phyloP scores from a whole-genome alignment of 1,140 invertebrate species.

The Nylanderia fulva region DNA sequence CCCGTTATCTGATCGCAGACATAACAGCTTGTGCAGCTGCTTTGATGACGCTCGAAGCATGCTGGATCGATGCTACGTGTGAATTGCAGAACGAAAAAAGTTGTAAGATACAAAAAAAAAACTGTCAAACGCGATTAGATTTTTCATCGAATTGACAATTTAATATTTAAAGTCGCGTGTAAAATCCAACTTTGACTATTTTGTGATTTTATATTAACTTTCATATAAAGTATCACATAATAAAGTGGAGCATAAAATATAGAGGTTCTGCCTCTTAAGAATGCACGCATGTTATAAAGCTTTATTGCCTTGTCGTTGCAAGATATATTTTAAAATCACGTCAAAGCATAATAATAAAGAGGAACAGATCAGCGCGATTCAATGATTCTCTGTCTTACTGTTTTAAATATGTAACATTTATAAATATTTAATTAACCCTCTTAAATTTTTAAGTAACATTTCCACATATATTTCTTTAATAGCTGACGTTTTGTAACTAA shows the following conservation, averaged over 20 bases:
- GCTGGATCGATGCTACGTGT: slow-evolving; percentile 4
- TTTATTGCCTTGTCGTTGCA: background rate
- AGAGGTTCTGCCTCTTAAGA: background rate
- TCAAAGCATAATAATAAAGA: background rate
- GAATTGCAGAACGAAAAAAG: background rate
- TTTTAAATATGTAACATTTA: background rate
- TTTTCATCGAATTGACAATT: background rate
- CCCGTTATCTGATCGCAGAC: slow-evolving; percentile 1
- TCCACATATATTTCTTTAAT: background rate
- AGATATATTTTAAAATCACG: background rate
- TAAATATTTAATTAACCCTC: background rate
- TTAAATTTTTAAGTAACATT: background rate
- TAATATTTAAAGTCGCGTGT: background rate
- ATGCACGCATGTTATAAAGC: background rate
- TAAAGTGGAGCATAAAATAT: background rate
- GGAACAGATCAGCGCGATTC: background rate
- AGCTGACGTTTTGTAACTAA: no score
- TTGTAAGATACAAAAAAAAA: background rate
- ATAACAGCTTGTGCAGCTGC: slow-evolving; percentile 41
- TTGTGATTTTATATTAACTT: slow-evolving; percentile 1
- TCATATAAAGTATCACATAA: background rate
- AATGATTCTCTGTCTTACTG: background rate
- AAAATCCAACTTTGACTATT: background rate
- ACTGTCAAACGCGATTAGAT: slow-evolving; percentile 35
- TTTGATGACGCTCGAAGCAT: background rate